phyloP scores from a whole-genome alignment of 1,140 invertebrate species.

The Sarcophaga bullata region DNA sequence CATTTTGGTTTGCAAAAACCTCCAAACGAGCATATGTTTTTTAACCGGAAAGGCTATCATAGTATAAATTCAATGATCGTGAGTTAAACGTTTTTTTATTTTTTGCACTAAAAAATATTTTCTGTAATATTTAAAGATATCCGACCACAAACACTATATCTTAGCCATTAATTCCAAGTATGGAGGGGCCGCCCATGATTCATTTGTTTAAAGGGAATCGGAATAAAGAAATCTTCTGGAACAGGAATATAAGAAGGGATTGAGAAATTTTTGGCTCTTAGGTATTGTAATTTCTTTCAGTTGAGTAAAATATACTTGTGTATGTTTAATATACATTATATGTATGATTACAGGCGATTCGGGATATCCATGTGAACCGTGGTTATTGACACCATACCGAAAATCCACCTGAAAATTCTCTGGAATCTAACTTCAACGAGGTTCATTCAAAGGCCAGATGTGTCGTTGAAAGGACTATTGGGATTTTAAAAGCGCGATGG shows the following conservation, averaged over 20 bases:
- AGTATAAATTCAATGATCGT: neutral
- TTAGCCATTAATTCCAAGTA: neutral
- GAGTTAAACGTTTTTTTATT: too few relatives aligned
- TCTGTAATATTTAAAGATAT: neutral
- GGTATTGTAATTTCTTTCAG: neutral
- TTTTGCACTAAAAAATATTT: too few relatives aligned
- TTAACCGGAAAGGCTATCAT: neutral
- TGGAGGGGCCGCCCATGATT: slow-evolving; percentile 1
- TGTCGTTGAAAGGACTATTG: slow-evolving; percentile 3
- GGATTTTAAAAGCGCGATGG: neutral
- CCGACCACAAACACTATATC: neutral
- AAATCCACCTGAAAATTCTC: neutral
- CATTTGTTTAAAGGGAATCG: neutral
- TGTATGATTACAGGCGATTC: slow-evolving; percentile 3
- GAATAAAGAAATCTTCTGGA: neutral
- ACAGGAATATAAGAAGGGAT: neutral
- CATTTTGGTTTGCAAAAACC: neutral
- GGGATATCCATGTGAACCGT: neutral
- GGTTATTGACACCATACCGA: neutral
- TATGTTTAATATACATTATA: too few relatives aligned
- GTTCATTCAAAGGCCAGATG: neutral
- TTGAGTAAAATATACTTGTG: too few relatives aligned
- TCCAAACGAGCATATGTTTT: neutral
- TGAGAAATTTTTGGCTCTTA: neutral
- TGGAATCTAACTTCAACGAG: neutral